Evolutionary conservation across 2,888 invertebrate genomes (phyloP), one percentile per base, ranked within the genome.

Genomic region (Argyra leucocephala): DNA sequence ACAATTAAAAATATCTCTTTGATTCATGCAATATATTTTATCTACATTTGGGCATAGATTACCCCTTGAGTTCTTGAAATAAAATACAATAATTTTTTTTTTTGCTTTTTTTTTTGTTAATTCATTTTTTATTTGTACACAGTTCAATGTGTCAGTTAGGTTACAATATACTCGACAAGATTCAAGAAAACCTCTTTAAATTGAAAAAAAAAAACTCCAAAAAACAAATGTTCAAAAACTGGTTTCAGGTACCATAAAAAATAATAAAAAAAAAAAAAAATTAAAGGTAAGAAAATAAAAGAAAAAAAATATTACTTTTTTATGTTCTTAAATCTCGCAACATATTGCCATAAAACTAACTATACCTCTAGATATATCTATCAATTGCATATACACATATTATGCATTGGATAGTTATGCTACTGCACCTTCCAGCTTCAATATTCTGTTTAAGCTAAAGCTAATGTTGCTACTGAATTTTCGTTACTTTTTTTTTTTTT

Each of bases 141-240:
- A 59, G 59, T 59, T 59, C 59, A 59, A 59, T 59, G 59, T 59
- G 59, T 59, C 59, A 59, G 59, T 23, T 59, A 23, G 48, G 48
- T 48, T 48, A 48, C 48, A 48, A 48, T 48, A 48, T 48, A 48
- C 48, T 48, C 48, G 48, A 48, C 48, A 48, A 48, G 48, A 48
- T 15, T 48, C 18, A 48, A 37, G 15, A 48, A 48, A 48, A 48
- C 18, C 48, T 48, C 48, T 48, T 48, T 48, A 48, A 48, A 48
- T 48, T 48, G n/a, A 48, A 48, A 48, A 48, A 48, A 37, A 37
- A 37, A 37, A 5, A 15, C n/a, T n/a, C n/a, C n/a, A 37, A 37
- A 48, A 48, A 48, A 48, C 5, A 18, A 48, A 48, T 9, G 48
- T 7, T 7, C 10, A 31, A 31, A 31, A 48, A 48, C 48, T 15